Evolutionary conservation across 2,113 vertebrate genomes (phyloP), one percentile per base, ranked within the genome.

Genomic region (Pagrus major): DNA sequence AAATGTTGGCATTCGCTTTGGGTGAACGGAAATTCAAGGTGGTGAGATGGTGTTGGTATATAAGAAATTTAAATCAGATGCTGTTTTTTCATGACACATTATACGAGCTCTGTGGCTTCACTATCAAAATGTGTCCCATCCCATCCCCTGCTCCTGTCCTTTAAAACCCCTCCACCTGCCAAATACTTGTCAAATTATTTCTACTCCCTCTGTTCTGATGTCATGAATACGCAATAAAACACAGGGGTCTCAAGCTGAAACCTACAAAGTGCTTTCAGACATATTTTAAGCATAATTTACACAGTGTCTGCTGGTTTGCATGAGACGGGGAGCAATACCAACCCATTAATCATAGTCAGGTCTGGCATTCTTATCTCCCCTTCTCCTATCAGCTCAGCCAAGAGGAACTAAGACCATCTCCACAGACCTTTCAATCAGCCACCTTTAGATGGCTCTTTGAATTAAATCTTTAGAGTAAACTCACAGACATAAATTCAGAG

Each of bases 281-380:
- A 31, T 64, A 83, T 85, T 90, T 73, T 42, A 74, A 71, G 78
- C 21, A 58, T 65, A 71, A 73, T 87, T 84, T 74, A 67, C 63
- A 71, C 49, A 37, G 37, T 16, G 21, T 79, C 76, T 81, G 52
- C 72, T 77, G 33, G 64, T 86, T 80, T 86, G 79, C 73, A 76
- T 79, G 71, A 72, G 41, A 79, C 51, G 49, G 63, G 82, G 21
- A 76, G 76, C 64, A 59, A 64, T 31, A 85, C 41, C 69, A 78
- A 61, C 31, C 80, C 75, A 93, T 93, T 90, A 91, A 90, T 92
- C 91, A 88, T 54, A 77, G 73, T 87, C 81, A 76, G 70, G 66
- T 56, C 72, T 86, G 80, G 51, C 39, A 1, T 83, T 85, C 78
- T 89, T 84, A 89, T 93, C 87, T 82, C 71, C 35, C 59, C 16